Percentiles rank a stretch among this genome's conserved stretches.
phyloP scores from a whole-genome alignment of 2,113 vertebrate genomes.

The Merops nubicus region DNA sequence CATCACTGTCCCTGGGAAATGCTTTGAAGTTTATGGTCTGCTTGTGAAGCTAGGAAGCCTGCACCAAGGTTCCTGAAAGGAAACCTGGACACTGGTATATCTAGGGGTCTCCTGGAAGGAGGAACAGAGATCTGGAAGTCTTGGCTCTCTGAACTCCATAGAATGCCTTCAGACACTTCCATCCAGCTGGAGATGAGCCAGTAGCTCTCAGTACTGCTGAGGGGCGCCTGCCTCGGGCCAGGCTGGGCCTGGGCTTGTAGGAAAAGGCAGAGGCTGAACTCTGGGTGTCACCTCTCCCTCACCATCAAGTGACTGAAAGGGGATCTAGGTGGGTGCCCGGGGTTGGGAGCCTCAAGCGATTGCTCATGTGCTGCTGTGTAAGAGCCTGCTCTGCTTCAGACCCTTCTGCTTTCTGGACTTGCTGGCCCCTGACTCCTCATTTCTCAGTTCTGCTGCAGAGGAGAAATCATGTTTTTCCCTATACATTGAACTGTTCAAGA shows the following conservation, averaged over 20 bases:
- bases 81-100: background rate
- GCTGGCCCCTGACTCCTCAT: background rate
- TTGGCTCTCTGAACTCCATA: background rate
- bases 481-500: background rate
- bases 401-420: background rate
- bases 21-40: background rate
- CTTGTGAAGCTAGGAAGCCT: background rate
- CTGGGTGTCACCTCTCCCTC: background rate
- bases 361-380: background rate
- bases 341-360: background rate
- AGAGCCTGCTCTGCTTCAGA: background rate
- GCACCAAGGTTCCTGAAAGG: too few species aligned
- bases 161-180: background rate
- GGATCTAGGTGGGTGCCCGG: background rate
- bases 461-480: background rate
- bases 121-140: background rate
- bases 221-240: background rate
- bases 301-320: background rate
- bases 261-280: background rate
- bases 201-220: background rate
- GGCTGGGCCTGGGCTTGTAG: background rate
- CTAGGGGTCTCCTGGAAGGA: fast-evolving
- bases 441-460: background rate
- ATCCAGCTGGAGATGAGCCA: background rate
- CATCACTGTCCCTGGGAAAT: background rate